Conservation (phyloP, 1,140 invertebrate species). For the Temnothorax longispinosus region DNA sequence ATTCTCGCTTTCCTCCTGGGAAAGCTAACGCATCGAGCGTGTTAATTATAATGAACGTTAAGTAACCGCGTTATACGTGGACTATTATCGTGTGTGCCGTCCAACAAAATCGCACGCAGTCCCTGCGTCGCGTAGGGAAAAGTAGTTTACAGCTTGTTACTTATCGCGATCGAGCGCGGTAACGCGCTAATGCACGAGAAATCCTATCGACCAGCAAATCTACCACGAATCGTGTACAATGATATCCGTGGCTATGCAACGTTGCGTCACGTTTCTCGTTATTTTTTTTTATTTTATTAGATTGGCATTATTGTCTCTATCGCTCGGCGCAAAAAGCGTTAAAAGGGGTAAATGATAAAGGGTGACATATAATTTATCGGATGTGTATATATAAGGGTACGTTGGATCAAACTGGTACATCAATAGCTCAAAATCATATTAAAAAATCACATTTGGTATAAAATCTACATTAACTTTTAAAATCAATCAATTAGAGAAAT, state of each 20-base stretch:
- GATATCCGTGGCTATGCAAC: constrained; percentile 59
- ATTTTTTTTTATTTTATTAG: neutral
- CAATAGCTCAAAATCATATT: neutral
- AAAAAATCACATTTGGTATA: neutral
- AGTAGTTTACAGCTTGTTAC: constrained; percentile 74
- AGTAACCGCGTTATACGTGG: constrained; percentile 77
- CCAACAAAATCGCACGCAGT: constrained; percentile 71
- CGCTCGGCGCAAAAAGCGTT: neutral
- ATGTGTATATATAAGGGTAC: neutral
- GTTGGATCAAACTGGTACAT: neutral
- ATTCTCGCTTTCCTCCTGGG: constrained; percentile 85
- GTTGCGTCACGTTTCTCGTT: constrained; percentile 62
- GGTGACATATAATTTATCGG: neutral
- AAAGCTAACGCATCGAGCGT: constrained; percentile 84
- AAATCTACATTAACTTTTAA: neutral
- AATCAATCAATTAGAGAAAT: no score
- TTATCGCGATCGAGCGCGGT: constrained; percentile 71
- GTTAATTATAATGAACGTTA: constrained; percentile 85
- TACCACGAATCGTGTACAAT: constrained; percentile 65
- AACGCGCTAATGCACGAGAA: constrained; percentile 70
- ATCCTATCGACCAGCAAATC: constrained; percentile 73
- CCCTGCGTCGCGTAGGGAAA: constrained; percentile 69
- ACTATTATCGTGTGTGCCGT: constrained; percentile 70
- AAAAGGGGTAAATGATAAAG: neutral
- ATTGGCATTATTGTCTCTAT: neutral